Evolutionary conservation across 2,797 vertebrate species (phyloP).

Genomic region (Tolypeutes matacus): DNA sequence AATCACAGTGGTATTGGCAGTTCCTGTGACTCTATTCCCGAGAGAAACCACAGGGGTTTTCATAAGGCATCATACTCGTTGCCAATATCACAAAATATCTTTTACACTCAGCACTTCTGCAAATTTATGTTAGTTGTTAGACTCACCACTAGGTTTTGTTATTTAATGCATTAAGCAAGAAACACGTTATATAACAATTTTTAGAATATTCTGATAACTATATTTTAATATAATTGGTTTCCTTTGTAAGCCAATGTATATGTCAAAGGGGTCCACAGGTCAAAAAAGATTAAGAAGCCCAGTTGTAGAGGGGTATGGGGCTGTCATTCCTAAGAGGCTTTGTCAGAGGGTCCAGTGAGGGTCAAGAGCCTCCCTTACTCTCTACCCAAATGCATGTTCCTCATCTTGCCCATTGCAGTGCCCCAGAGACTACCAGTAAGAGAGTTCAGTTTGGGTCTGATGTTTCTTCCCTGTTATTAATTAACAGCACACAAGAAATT

Average conservation of each 20-base stretch:
- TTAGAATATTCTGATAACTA: conserved; percentile 54
- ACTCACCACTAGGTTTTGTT: conserved; percentile 2
- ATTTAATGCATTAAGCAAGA: conserved; percentile 60
- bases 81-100: conserved; percentile 43
- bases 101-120: not conserved
- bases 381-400: not conserved
- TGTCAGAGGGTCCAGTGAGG: rapidly evolving
- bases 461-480: not conserved
- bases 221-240: conserved; percentile 14
- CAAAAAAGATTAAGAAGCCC: not conserved
- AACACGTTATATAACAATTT: not conserved
- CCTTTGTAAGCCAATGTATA: not conserved
- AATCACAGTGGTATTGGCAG: not conserved
- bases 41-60: conserved; percentile 46
- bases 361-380: too few species aligned
- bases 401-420: not conserved
- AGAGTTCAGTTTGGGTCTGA: not conserved
- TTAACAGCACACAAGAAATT: conserved; percentile 30
- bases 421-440: not conserved
- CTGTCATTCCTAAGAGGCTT: not conserved
- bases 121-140: not conserved
- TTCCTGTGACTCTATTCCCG: not conserved
- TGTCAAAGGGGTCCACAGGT: not conserved
- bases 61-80: not conserved
- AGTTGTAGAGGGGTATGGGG: not conserved